These are phyloP conservation scores for Thera britannica DNA, from an alignment of 2,888 invertebrate species.

Conservation along the genomic window DNA sequence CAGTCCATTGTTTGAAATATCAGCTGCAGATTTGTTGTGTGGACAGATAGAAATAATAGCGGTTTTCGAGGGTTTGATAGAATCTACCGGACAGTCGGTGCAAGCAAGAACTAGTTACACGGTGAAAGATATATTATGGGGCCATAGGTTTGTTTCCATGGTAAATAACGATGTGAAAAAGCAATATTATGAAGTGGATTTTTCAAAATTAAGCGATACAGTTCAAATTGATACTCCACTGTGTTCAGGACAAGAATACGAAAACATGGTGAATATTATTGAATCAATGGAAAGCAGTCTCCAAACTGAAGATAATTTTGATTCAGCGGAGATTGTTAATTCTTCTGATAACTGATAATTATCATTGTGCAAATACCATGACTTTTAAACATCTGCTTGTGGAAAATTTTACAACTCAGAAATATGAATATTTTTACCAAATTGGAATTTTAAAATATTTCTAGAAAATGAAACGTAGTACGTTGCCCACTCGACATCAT, in stretches of 20 bases:
- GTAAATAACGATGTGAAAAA: constrained; percentile 89
- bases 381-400: too few relatives aligned
- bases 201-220: constrained; percentile 93
- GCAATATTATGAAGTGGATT: constrained; percentile 93
- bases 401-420: too few relatives aligned
- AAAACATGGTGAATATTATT: constrained; percentile 48
- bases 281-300: constrained; percentile 13
- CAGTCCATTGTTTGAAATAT: constrained; percentile 95
- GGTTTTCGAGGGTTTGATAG: constrained; percentile 94
- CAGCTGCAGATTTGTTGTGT: constrained; percentile 93
- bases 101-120: constrained; percentile 94
- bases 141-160: constrained; percentile 92
- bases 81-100: constrained; percentile 93
- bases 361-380: background rate
- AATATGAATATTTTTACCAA: too few relatives aligned
- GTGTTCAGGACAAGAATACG: constrained; percentile 90
- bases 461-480: too few relatives aligned
- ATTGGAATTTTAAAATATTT: too few relatives aligned
- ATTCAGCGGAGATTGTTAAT: too few relatives aligned
- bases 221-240: constrained; percentile 93
- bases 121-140: constrained; percentile 93
- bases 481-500: too few relatives aligned
- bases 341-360: background rate
- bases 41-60: constrained; percentile 95
- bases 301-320: background rate